Evolutionary conservation across 1,140 invertebrate species (phyloP), one percentile per base, ranked within the genome.

Genomic region (Mamestra configurata): DNA sequence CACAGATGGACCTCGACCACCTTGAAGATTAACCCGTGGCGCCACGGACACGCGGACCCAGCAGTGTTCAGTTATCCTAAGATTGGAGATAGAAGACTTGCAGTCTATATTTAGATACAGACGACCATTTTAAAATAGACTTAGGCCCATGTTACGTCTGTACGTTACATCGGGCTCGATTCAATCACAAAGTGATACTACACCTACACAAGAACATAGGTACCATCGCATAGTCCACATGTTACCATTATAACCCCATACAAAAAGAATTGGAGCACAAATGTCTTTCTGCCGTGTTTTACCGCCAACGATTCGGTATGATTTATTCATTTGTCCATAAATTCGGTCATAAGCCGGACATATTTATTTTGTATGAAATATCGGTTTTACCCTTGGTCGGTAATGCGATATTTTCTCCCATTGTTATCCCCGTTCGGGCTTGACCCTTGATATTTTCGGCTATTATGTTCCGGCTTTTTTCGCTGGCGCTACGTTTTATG

Each of bases 341-440:
- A 76, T 76, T 76, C 73, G 40, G 24, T 24, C 73, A 64, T 49
- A 76, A 76, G 73, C 73, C 73, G 73, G 73, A 76, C 73, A 76
- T 76, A 76, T 76, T 76, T 79, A 72, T 79, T 79, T 70, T 71
- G 68, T 79, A 49, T 79, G 53, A 79, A 79, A 76, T 71, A 79
- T 71, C 66, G 51, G 55, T 61, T 76, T 61, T 77, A 71, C 66
- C 64, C 79, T 18, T 18, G 49, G 66, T 37, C 66, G 70, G 73
- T 71, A 70, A 49, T 35, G 20, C 79, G 76, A 78, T 73, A 73
- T 81, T 78, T 78, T 37, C 22, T 11, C n/a, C 73, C 73, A 79
- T 82, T 82, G 81, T 82, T 79, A 79, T 75, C 72, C 73, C 27
- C 59, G 35, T 64, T 76, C 51, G 8, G 37, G 15, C 71, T 76